Conservation (phyloP, 2,888 invertebrate genomes). For the Apamea sordens region DNA sequence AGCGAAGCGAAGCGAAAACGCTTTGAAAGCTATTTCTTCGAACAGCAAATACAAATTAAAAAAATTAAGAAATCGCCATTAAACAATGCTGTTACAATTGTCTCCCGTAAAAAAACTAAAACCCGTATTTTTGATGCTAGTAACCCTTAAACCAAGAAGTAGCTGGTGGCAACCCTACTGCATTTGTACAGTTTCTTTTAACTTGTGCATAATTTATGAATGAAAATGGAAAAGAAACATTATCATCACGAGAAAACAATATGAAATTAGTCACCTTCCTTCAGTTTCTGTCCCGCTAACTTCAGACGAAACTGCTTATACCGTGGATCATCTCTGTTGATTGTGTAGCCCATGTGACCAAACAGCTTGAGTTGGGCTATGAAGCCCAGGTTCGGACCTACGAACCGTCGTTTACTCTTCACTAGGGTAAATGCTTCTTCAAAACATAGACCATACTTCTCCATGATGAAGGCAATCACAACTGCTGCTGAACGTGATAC, state of each 20-base stretch:
- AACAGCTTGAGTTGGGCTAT: constrained; percentile 94
- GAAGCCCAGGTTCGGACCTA: constrained; percentile 95
- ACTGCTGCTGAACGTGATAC: constrained; percentile 97
- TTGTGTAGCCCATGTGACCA: constrained; percentile 93
- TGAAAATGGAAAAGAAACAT: background rate
- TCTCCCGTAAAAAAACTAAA: too few species aligned
- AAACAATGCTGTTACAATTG: too few species aligned
- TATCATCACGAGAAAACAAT: constrained; percentile 1
- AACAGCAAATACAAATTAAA: background rate
- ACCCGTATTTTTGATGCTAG: too few species aligned
- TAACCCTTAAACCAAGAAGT: background rate
- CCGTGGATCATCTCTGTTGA: constrained; percentile 92
- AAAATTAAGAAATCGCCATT: background rate
- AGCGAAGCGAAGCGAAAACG: too few species aligned
- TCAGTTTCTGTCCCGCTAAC: constrained; percentile 95
- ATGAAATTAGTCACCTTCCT: constrained; percentile 90
- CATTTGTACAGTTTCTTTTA: background rate
- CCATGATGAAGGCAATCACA: constrained; percentile 97
- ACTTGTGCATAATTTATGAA: background rate
- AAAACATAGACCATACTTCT: constrained; percentile 93
- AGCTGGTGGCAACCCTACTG: background rate
- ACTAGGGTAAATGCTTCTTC: constrained; percentile 93
- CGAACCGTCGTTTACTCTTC: constrained; percentile 92
- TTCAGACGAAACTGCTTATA: constrained; percentile 94
- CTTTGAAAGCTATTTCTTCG: background rate